These are phyloP conservation scores for Ciconia nigra DNA, from an alignment of 2,797 vertebrate species.

Conservation along the genomic window DNA sequence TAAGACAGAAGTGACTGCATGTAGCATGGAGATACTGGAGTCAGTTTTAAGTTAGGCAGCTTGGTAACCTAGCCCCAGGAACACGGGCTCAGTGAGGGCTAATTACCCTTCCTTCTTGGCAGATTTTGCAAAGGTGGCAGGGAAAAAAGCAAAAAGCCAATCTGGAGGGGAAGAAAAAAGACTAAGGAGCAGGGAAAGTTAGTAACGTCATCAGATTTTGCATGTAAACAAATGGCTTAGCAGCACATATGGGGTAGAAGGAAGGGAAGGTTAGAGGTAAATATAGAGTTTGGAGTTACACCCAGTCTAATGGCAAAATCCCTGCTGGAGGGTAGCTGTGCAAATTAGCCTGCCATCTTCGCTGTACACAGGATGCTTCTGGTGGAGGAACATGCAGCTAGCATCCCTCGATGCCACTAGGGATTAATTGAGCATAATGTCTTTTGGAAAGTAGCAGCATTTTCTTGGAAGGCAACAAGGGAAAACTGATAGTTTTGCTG, in stretches of 20 bases:
- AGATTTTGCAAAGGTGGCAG: background rate
- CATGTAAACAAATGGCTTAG: background rate
- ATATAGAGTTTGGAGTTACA: background rate
- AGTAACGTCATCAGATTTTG: background rate
- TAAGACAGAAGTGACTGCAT: background rate
- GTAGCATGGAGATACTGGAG: background rate
- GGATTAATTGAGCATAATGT: constrained; percentile 27
- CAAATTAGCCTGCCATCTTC: background rate
- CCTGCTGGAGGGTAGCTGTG: background rate
- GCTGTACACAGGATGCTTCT: background rate
- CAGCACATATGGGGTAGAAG: background rate
- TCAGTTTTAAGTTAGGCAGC: background rate
- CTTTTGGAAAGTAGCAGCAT: constrained; percentile 6
- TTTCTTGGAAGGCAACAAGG: constrained; percentile 29
- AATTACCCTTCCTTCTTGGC: background rate
- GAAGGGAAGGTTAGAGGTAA: background rate
- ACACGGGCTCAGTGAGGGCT: background rate
- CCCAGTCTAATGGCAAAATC: background rate
- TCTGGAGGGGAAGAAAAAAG: background rate
- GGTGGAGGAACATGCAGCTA: background rate
- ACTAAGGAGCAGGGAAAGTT: background rate
- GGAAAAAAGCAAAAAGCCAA: background rate
- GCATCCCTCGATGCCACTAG: background rate
- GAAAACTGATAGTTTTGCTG: constrained; percentile 17
- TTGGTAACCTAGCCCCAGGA: background rate